A percentile compares a stretch with the other conserved stretches of the same genome.
These are phyloP conservation scores for Nemurella pictetii DNA, from an alignment of 2,888 invertebrate genomes.

Conservation along the genomic window DNA sequence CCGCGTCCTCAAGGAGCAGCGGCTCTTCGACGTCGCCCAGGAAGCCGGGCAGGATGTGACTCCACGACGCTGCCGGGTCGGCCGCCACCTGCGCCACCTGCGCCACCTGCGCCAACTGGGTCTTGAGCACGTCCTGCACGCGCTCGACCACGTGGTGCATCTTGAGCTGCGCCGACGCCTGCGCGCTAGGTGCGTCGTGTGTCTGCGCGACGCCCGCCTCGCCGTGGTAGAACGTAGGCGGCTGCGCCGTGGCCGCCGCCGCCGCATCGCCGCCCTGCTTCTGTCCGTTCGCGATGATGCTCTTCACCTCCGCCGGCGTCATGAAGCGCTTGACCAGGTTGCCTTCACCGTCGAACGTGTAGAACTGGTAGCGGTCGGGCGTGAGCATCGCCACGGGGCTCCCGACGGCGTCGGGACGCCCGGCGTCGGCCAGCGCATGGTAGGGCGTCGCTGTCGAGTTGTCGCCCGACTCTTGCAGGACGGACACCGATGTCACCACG, in stretches of 20 bases:
- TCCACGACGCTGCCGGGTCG: conserved; percentile 70
- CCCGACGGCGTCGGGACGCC: conserved; percentile 60
- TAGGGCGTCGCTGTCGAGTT: conserved; percentile 61
- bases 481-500: conserved; percentile 67
- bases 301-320: conserved; percentile 83
- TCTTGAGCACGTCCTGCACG: conserved; percentile 80
- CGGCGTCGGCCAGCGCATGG: conserved; percentile 69
- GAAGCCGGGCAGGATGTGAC: conserved; percentile 77
- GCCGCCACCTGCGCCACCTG: conserved; percentile 55
- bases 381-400: conserved; percentile 79
- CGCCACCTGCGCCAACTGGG: conserved; percentile 69
- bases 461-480: conserved; percentile 58
- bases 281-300: conserved; percentile 81
- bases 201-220: conserved; percentile 56
- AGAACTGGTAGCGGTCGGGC: conserved; percentile 85
- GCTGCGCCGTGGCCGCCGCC: conserved; percentile 52
- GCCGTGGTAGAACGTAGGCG: conserved; percentile 56
- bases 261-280: conserved; percentile 52
- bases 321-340: conserved; percentile 80
- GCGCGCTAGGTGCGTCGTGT: conserved; percentile 45
- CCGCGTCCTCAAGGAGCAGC: too few species aligned
- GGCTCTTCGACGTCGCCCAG: conserved; percentile 57
- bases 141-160: conserved; percentile 80
- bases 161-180: conserved; percentile 27
- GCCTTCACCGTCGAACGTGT: conserved; percentile 82